Evolutionary conservation across 2,113 vertebrate species (phyloP), one percentile per base, ranked within the genome.

Genomic region (Regulus satrapa): DNA sequence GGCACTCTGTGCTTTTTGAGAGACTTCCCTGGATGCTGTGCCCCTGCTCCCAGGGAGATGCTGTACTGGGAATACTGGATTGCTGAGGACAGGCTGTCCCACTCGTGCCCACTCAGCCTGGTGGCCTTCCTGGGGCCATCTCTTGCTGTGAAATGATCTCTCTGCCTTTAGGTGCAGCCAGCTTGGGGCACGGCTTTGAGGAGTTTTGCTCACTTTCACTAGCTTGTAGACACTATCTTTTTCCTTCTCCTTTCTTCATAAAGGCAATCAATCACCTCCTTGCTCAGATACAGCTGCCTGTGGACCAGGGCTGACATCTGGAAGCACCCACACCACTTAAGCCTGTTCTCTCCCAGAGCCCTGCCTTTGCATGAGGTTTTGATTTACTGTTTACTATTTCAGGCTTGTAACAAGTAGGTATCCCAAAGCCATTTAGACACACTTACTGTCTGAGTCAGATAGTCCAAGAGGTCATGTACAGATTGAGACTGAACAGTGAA

Each of bases 311-410:
- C 58, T 93, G 85, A 78, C 55, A 66, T 69, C 59, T 92, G 78
- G 71, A 93, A 79, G 29, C 41, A 90, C 20, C 67, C 28, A 32
- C 4, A 4, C 6, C 49, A 64, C 63, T 88, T 93, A 52, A 79
- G 26, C 5, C 10, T 51, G 25, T 82, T 91, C 26, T 85, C 40
- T 95, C 61, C 69, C 26, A 85, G 26, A 52, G 32, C 56, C 73
- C 29, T 76, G 40, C 38, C 48, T 88, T 66, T 88, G 38, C 71
- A 80, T 69, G 72, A 3, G 26, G 83, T 90, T 94, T 94, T 90
- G 68, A 95, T 96, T 92, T 94, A 84, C 67, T 77, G 43, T 55
- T 96, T 91, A 69, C 67, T 58, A 86, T 91, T 80, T 90, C 79
- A 84, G 43, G 20, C 67, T 85, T 93, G 67, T 95, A 77, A 92